phyloP scores from a whole-genome alignment of 2,888 invertebrate genomes.

The Cremastinae sp. region DNA sequence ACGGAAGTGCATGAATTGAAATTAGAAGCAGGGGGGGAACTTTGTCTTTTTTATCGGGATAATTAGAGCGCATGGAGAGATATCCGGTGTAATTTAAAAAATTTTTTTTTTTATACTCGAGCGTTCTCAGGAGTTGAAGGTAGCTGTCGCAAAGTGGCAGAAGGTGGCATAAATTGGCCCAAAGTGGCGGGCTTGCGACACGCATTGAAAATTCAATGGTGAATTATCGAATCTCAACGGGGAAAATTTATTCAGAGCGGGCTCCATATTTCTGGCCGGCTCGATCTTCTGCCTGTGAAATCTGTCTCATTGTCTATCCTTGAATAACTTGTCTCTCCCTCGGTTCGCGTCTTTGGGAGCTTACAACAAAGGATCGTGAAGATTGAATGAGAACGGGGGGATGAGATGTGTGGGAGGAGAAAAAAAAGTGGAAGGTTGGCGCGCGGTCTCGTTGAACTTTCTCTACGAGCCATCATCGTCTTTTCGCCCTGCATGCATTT shows the following conservation, averaged over 20 bases:
- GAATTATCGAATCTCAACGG: constrained; percentile 53
- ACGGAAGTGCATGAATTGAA: too few species aligned
- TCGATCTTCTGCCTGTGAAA: constrained; percentile 9
- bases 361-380: constrained; percentile 50
- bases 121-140: too few species aligned
- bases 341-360: not conserved
- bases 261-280: not conserved
- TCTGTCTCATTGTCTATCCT: constrained; percentile 49
- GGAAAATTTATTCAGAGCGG: constrained; percentile 41
- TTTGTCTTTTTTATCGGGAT: too few species aligned
- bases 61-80: too few species aligned
- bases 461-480: constrained; percentile 28
- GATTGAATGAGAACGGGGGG: constrained; percentile 50
- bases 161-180: constrained; percentile 26
- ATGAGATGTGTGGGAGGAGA: too few species aligned
- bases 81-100: too few species aligned
- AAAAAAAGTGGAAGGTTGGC: constrained; percentile 24
- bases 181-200: constrained; percentile 38
- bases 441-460: constrained; percentile 32
- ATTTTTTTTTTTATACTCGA: too few species aligned
- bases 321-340: constrained; percentile 15
- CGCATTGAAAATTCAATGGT: constrained; percentile 21
- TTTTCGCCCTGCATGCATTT: constrained; percentile 23
- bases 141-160: constrained; percentile 21
- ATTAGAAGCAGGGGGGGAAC: too few species aligned